Evolutionary conservation across 2,888 invertebrate species (phyloP), one percentile per base, ranked within the genome.

Genomic region (Cistogaster globosa): DNA sequence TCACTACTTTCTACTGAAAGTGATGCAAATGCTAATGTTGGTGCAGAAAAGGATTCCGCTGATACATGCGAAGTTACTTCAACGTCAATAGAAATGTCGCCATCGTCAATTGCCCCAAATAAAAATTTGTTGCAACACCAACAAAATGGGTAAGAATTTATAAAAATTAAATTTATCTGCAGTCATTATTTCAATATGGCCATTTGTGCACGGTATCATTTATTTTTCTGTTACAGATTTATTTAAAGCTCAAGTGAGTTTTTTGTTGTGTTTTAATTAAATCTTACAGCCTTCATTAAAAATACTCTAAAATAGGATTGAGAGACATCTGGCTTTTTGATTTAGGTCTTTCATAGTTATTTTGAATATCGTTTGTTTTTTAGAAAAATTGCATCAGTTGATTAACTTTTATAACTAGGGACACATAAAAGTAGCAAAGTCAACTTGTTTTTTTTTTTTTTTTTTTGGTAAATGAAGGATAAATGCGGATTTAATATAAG

Each of bases 121-220:
- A 86, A 75, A 84, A 86, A 86, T 86, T 86, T 72, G 67, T 51
- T 79, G 57, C 85, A 86, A 63, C 83, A 86, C 84, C 80, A 84
- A 85, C 79, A 77, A 77, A 83, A 87, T 75, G 86, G 87, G 88
- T 88, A 80, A 87, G 88, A 83, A 76, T 76, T 72, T 76, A 79
- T 85, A 76, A 79, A 85, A 82, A 82, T 79, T 65, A 82, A 85
- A 75, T 86, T 79, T 60, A 42, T 74, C 62, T 83, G 74, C 38
- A 71, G 78, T 63, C 68, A 67, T 75, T 84, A 67, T 79, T 76
- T 84, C 69, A 79, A 82, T 85, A 62, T 60, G 58, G 48, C 62
- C 58, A 71, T 78, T 78, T 78, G 48, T 63, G 57, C 60, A 69
- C 26, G 67, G 63, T 57, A 78, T 78, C 74, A 77, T n/a, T 62